Evolutionary conservation across 2,113 vertebrate genomes (phyloP).

Genomic region (Cyprinus carpio): DNA sequence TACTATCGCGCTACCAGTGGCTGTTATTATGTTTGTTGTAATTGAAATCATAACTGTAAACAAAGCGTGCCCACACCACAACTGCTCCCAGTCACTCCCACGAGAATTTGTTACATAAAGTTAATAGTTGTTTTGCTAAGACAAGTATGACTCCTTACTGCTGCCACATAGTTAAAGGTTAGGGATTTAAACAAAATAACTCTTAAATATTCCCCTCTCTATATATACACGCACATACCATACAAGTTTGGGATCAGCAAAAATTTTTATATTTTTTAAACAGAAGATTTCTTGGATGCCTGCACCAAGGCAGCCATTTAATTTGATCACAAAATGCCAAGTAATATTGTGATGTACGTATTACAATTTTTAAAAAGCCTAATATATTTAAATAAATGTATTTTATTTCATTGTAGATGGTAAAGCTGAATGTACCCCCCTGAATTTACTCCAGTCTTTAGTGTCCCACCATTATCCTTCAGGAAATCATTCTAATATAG

Average conservation of each 20-base stretch:
- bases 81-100: background rate
- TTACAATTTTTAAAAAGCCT: no score
- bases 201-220: background rate
- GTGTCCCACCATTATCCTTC: no score
- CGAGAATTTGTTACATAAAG: conserved; percentile 11
- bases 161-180: background rate
- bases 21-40: conserved; percentile 37
- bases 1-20: background rate
- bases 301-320: background rate
- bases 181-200: background rate
- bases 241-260: background rate
- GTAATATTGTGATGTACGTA: background rate
- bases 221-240: background rate
- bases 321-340: background rate
- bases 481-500: no score
- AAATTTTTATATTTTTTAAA: background rate
- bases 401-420: no score
- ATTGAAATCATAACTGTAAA: conserved; percentile 26
- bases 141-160: background rate
- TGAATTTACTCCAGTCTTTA: no score
- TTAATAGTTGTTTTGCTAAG: conserved; percentile 19
- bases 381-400: background rate
- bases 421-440: no score
- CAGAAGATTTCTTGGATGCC: background rate
- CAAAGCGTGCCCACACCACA: conserved; percentile 1